These are phyloP conservation scores for Diploscapter pachys DNA, from an alignment of 1,140 invertebrate genomes.

Conservation along the genomic window DNA sequence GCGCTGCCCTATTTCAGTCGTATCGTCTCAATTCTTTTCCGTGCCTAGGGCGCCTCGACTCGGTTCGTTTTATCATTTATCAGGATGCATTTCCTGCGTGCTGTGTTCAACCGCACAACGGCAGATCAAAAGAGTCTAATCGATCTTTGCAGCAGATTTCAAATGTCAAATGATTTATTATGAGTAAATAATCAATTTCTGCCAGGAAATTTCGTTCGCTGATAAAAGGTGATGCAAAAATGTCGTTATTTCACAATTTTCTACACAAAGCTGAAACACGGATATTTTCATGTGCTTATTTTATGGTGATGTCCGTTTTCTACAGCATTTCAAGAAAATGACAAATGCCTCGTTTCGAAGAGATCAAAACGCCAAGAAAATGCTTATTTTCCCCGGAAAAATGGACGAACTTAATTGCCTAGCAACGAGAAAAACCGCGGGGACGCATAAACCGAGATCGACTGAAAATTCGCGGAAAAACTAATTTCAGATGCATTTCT, in stretches of 20 bases:
- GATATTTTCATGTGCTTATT: not conserved
- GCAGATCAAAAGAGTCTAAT: too few species aligned
- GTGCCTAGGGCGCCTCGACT: too few species aligned
- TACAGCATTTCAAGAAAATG: not conserved
- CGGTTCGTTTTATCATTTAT: too few species aligned
- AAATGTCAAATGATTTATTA: not conserved
- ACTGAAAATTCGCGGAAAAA: not conserved
- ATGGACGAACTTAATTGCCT: not conserved
- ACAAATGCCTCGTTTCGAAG: not conserved
- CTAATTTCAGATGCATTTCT: not conserved
- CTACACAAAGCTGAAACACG: not conserved
- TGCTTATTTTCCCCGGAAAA: not conserved
- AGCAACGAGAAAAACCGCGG: not conserved
- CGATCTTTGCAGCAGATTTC: too few species aligned
- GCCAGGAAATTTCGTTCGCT: not conserved
- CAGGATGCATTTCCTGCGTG: too few species aligned
- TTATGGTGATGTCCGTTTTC: not conserved
- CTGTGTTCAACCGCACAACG: too few species aligned
- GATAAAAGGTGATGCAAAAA: not conserved
- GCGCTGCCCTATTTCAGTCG: too few species aligned
- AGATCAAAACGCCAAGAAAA: not conserved
- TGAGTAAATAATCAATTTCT: not conserved
- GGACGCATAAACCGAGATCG: not conserved
- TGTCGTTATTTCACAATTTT: not conserved
- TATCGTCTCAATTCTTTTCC: too few species aligned